A percentile compares a stretch with the other conserved stretches of the same genome.
Conservation (phyloP, 2,113 vertebrate species). For the Semicossyphus pulcher region DNA sequence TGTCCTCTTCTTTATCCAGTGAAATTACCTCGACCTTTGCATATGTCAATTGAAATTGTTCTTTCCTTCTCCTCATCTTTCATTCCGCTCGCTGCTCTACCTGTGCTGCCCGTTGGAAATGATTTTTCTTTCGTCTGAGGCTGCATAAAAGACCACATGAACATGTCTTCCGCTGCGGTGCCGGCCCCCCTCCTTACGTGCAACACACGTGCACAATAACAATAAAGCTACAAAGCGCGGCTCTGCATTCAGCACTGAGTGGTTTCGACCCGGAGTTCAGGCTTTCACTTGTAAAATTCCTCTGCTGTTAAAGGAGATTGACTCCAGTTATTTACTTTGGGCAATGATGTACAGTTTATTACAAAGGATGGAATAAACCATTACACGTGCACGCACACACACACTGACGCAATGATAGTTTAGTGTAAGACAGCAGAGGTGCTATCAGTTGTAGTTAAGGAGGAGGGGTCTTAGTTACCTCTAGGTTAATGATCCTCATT, state of each 20-base stretch:
- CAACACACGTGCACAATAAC: constrained; percentile 21
- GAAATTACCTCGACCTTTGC: constrained; percentile 65
- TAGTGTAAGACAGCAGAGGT: constrained; percentile 68
- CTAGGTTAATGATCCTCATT: constrained; percentile 89
- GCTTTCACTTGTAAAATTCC: constrained; percentile 23
- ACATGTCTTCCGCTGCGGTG: neutral
- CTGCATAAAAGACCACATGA: constrained; percentile 13
- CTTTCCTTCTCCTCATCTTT: constrained; percentile 16
- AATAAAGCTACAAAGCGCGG: constrained; percentile 41
- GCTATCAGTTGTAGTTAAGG: constrained; percentile 86
- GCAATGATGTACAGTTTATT: constrained; percentile 36
- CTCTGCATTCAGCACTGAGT: constrained; percentile 23
- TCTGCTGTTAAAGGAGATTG: constrained; percentile 25
- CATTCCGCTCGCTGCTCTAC: constrained; percentile 12
- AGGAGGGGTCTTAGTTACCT: constrained; percentile 88
- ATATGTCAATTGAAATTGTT: constrained; percentile 46
- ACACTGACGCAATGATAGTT: constrained; percentile 8
- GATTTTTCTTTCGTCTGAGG: neutral
- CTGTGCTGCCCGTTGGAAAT: constrained; percentile 22
- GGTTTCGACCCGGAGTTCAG: constrained; percentile 28
- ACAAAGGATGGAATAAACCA: constrained; percentile 35
- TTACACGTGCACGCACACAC: neutral
- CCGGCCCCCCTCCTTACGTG: constrained; percentile 19
- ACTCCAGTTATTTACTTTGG: constrained; percentile 43
- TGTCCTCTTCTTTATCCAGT: constrained; percentile 25